phyloP scores from a whole-genome alignment of 2,113 vertebrate species.

The Hemicordylus capensis region DNA sequence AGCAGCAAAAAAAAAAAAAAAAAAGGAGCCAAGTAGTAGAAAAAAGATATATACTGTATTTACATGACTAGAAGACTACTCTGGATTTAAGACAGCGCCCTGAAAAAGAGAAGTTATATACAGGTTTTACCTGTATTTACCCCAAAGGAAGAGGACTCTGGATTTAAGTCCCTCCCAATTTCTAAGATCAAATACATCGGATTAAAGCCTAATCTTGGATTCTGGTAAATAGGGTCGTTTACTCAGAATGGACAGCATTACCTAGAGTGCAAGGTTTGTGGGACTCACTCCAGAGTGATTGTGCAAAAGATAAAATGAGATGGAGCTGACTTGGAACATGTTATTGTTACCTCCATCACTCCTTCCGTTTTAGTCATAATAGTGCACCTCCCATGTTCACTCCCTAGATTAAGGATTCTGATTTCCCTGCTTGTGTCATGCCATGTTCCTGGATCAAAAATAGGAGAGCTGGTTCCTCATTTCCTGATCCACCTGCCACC shows the following conservation, averaged over 20 bases:
- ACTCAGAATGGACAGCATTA: no score
- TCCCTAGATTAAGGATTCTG: background rate
- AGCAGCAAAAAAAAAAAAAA: no score
- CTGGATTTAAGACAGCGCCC: no score
- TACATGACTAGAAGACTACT: no score
- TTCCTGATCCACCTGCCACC: background rate
- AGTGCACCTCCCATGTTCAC: background rate
- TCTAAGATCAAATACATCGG: no score
- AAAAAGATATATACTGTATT: no score
- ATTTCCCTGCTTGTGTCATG: background rate
- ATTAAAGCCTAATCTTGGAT: no score
- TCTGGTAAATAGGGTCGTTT: no score
- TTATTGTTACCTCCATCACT: background rate
- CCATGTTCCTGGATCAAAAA: background rate
- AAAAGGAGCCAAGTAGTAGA: background rate
- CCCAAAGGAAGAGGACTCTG: background rate
- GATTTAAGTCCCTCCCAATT: no score
- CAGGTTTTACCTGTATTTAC: no score
- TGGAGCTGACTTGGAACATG: background rate
- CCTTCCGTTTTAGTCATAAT: background rate
- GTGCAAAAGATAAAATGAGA: background rate
- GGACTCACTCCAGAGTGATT: background rate
- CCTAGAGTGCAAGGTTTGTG: background rate
- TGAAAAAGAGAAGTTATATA: no score
- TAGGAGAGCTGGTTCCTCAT: background rate